phyloP scores from a whole-genome alignment of 2,888 invertebrate genomes.

The Xiphydria camelus region DNA sequence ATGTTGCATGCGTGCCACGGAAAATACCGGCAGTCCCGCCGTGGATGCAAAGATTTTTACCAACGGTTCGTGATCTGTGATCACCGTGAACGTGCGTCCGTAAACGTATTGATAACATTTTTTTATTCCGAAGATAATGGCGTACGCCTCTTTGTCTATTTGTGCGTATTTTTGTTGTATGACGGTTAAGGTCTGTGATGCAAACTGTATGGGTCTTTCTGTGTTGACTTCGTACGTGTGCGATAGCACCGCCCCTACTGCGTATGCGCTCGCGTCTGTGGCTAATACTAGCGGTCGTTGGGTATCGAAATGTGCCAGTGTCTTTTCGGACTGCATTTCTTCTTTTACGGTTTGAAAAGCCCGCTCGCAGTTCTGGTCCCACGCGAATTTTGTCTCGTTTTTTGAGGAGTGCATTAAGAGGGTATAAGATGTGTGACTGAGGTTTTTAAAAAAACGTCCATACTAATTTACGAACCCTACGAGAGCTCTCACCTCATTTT shows the following conservation, averaged over 20 bases:
- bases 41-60: slow-evolving; percentile 19
- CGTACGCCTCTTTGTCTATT: slow-evolving; percentile 38
- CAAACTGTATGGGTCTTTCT: slow-evolving; percentile 16
- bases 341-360: too few relatives aligned
- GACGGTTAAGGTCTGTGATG: slow-evolving; percentile 4
- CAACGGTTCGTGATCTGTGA: slow-evolving; percentile 33
- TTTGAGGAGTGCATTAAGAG: background rate
- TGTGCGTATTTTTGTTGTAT: slow-evolving; percentile 30
- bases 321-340: too few relatives aligned
- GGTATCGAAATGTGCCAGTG: slow-evolving; percentile 14
- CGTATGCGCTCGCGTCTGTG: slow-evolving; percentile 17
- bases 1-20: slow-evolving; percentile 26
- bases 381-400: too few relatives aligned
- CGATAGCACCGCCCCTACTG: slow-evolving; percentile 10
- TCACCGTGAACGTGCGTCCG: slow-evolving; percentile 35
- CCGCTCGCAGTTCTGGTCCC: too few relatives aligned
- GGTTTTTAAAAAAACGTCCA: slow-evolving; percentile 11
- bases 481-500: too few relatives aligned
- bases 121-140: slow-evolving; percentile 45
- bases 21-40: slow-evolving; percentile 18
- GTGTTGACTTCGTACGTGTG: background rate
- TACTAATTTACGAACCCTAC: slow-evolving; percentile 17
- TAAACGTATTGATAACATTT: slow-evolving; percentile 50
- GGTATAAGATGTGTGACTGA: slow-evolving; percentile 9
- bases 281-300: slow-evolving; percentile 10